phyloP scores from a whole-genome alignment of 2,888 invertebrate genomes.

The Drosophila stalkeri region DNA sequence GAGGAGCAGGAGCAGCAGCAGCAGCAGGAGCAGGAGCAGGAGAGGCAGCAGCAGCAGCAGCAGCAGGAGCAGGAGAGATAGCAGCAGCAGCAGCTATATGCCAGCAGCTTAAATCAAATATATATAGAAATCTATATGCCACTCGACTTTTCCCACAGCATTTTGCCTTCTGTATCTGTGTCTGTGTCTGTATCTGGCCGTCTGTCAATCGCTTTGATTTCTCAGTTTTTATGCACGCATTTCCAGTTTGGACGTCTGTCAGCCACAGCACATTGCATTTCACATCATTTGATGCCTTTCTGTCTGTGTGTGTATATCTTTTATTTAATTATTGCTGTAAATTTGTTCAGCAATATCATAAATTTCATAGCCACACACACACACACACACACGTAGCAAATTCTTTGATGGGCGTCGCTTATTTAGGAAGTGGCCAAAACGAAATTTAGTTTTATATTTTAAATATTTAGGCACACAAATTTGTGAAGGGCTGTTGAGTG shows the following conservation, averaged over 20 bases:
- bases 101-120: conserved; percentile 30
- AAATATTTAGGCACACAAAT: conserved; percentile 9
- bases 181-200: conserved; percentile 4
- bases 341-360: conserved; percentile 71
- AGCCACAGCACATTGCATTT: conserved; percentile 61
- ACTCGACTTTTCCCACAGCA: conserved; percentile 63
- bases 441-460: conserved; percentile 33
- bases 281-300: conserved; percentile 24
- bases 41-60: neutral
- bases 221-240: conserved; percentile 75
- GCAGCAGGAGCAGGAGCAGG: no score
- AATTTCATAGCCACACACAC: conserved; percentile 46
- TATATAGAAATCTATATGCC: conserved; percentile 41
- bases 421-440: conserved; percentile 47
- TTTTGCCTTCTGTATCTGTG: conserved; percentile 19
- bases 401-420: conserved; percentile 48
- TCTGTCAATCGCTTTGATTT: conserved; percentile 51
- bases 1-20: no score
- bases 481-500: conserved; percentile 17
- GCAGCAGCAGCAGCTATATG: neutral
- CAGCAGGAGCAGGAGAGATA: no score
- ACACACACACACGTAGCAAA: conserved; percentile 38
- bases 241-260: conserved; percentile 70
- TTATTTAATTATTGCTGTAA: conserved; percentile 71
- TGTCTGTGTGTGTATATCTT: conserved; percentile 48